phyloP scores from a whole-genome alignment of 53 echinoderm and acorn worm species.

The Holothuria scabra region DNA sequence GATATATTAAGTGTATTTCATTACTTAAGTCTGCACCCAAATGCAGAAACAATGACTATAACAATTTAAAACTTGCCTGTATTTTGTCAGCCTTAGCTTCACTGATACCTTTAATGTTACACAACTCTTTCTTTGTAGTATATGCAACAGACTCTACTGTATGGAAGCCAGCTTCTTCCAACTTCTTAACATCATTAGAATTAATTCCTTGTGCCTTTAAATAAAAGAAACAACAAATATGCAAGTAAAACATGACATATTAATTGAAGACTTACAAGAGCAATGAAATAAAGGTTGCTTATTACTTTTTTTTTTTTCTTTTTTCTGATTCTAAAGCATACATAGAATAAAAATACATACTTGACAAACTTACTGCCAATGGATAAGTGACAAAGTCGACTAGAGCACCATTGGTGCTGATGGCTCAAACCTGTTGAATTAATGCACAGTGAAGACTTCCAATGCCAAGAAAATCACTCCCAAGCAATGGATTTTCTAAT shows the following conservation, averaged over 20 bases:
- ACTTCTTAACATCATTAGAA: slow-evolving; percentile 98
- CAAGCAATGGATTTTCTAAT: too few relatives aligned
- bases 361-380: too few relatives aligned
- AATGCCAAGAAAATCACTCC: too few relatives aligned
- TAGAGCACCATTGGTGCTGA: too few relatives aligned
- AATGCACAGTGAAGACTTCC: too few relatives aligned
- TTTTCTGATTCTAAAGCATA: neutral
- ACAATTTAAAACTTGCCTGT: slow-evolving; percentile 55
- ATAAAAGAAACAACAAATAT: too few relatives aligned
- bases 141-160: slow-evolving; percentile 97
- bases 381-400: too few relatives aligned
- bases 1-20: too few relatives aligned
- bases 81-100: slow-evolving; percentile 98
- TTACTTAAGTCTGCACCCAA: too few relatives aligned
- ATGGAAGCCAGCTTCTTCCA: slow-evolving; percentile 91
- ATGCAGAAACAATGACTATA: too few relatives aligned
- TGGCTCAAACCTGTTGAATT: too few relatives aligned
- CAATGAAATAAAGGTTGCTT: neutral
- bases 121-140: slow-evolving; percentile 94
- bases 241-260: neutral
- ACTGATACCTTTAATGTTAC: slow-evolving; percentile 96
- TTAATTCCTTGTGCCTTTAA: slow-evolving; percentile 89
- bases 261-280: neutral
- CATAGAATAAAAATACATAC: too few relatives aligned
- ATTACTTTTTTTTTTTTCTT: neutral